A percentile compares a stretch with the other conserved stretches of the same genome.
phyloP scores from a whole-genome alignment of 2,113 vertebrate genomes.

The Shinisaurus crocodilurus region DNA sequence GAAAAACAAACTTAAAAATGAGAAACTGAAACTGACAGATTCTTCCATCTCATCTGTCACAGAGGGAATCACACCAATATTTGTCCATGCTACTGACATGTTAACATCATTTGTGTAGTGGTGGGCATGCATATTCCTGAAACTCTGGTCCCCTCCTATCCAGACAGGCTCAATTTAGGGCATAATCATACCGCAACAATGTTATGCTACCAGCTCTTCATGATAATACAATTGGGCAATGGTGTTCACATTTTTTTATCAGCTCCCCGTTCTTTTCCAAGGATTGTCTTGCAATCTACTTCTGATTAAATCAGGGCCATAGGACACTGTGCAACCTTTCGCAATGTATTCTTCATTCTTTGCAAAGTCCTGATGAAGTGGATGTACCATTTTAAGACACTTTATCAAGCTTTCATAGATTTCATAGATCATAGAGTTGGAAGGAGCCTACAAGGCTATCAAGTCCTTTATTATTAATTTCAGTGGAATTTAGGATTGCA shows the following conservation, averaged over 20 bases:
- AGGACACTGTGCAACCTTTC: background rate
- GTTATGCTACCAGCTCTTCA: background rate
- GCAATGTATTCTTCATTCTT: background rate
- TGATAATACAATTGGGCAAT: background rate
- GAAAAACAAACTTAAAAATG: no score
- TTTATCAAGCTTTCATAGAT: background rate
- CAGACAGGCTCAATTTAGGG: background rate
- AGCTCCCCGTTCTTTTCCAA: no score
- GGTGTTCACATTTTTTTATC: background rate
- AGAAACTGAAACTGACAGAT: no score
- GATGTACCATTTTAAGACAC: background rate
- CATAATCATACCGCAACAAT: background rate
- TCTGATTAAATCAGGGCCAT: background rate
- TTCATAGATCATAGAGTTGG: background rate
- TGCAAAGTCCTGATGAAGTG: background rate
- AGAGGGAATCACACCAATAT: no score
- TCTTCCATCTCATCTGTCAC: background rate
- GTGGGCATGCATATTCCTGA: background rate
- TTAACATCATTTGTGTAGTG: background rate
- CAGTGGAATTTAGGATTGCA: background rate
- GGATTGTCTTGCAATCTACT: background rate
- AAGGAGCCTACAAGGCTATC: no score
- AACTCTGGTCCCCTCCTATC: background rate
- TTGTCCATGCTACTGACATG: background rate
- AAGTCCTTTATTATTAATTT: background rate